Evolutionary conservation across 92 coral and sea anemone species (phyloP).

Genomic region (Pocillopora meandrina): DNA sequence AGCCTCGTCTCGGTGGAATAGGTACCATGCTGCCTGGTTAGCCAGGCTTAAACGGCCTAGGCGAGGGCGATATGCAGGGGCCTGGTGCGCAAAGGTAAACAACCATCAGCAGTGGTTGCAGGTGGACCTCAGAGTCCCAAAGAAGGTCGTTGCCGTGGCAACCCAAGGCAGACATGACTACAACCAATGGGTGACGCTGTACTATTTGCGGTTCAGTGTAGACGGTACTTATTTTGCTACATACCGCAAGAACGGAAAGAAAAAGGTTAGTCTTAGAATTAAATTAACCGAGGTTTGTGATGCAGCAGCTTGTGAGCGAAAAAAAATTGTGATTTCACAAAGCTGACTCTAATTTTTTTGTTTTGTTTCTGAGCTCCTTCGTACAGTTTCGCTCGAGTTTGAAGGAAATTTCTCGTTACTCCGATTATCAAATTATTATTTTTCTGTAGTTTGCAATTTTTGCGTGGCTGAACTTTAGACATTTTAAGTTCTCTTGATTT

Average conservation of each 20-base stretch:
- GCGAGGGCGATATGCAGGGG: slow-evolving; percentile 42
- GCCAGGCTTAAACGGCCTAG: slow-evolving; percentile 28
- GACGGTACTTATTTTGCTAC: slow-evolving; percentile 45
- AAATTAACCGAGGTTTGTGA: not conserved
- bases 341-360: too few species aligned
- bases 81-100: slow-evolving; percentile 57
- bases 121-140: slow-evolving; percentile 38
- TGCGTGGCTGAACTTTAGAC: not conserved
- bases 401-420: too few species aligned
- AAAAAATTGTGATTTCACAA: not conserved
- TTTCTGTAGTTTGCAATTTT: not conserved
- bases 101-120: slow-evolving; percentile 59
- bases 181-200: slow-evolving; percentile 49
- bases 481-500: not conserved
- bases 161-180: slow-evolving; percentile 42
- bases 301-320: not conserved
- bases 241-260: slow-evolving; percentile 39
- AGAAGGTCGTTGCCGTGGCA: slow-evolving; percentile 38
- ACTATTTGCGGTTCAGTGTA: slow-evolving; percentile 35
- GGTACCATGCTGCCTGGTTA: slow-evolving; percentile 26
- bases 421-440: too few species aligned
- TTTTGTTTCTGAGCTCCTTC: too few species aligned
- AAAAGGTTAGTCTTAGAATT: slow-evolving; percentile 15
- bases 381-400: too few species aligned
- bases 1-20: slow-evolving; percentile 31